Evolutionary conservation across 2,888 invertebrate genomes (phyloP).

Genomic region (Microctonus aethiopoides): DNA sequence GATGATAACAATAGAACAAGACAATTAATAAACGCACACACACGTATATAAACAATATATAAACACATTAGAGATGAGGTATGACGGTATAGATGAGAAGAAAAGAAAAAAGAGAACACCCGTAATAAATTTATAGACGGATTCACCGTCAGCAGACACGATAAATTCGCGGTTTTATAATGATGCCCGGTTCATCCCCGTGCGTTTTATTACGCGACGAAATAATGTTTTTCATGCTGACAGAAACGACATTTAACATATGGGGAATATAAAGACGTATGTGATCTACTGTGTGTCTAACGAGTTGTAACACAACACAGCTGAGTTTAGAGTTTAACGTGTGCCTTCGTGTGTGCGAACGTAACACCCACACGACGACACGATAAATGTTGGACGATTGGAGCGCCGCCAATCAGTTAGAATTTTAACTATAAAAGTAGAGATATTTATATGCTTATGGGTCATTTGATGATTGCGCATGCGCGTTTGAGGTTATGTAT

Average conservation of each 20-base stretch:
- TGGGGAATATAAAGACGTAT: background rate
- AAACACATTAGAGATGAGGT: no score
- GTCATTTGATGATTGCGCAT: no score
- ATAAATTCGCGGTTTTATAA: conserved; percentile 1
- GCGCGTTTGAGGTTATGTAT: background rate
- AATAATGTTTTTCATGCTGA: conserved; percentile 25
- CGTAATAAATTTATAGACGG: conserved; percentile 1
- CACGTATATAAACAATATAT: no score
- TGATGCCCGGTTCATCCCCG: conserved; percentile 3
- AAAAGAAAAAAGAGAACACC: background rate
- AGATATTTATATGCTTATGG: background rate
- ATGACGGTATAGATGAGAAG: background rate
- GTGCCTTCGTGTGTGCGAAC: conserved; percentile 8
- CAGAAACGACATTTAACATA: conserved; percentile 15
- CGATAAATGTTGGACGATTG: background rate
- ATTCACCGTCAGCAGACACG: conserved; percentile 15
- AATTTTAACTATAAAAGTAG: background rate
- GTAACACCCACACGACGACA: conserved; percentile 14
- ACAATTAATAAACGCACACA: background rate
- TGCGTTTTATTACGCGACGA: conserved; percentile 13
- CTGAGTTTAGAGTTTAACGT: conserved; percentile 6
- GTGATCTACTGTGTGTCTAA: conserved; percentile 10
- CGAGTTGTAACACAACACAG: conserved; percentile 1
- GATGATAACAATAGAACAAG: background rate
- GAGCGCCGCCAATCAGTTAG: background rate